Base-by-base conservation (phyloP, 2,797 vertebrate species). In the Sebastes baramenuke region DNA sequence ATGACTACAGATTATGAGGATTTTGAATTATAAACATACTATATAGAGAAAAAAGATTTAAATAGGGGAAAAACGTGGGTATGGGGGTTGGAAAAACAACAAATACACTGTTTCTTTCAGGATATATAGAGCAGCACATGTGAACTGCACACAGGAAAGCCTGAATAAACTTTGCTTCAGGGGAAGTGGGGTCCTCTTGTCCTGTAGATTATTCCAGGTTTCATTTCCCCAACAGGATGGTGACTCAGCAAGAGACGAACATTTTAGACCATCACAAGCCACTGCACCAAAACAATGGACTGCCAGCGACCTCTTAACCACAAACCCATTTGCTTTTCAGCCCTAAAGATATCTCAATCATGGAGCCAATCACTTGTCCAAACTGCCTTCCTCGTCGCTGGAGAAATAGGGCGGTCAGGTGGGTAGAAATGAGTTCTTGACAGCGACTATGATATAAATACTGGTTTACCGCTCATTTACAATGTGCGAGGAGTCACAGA, bases 161-260 rank as follows among this genome's bases (percentile, higher is more conserved):
- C 94, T 95, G 92, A 92, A 88, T 88, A 94, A 95, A 95, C 94
- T 81, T 89, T 83, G 85, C 90, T 90, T 61, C 13, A 62, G 84
- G 87, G 88, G 87, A 89, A 90, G 82, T 61, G 74, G 64, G 60
- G 85, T 91, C 68, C 77, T 84, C 86, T 81, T 83, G 85, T 88
- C 87, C 87, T 61, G 84, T 25, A 89, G 89, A 94, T 89, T 87
- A 94, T 88, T 90, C 87, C 81, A 84, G 80, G 85, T 90, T 94
- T 93, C 77, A 93, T 93, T 95, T 95, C 88, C 93, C 70, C 32
- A 61, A 88, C 93, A 93, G 93, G 94, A 94, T 89, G 89, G 90
- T 91, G 91, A 94, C 90, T 95, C 93, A 90, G 93, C 92, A 90
- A 62, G 60, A 77, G 75, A 78, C 81, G 79, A 85, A 82, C 6